Evolutionary conservation across 2,113 vertebrate genomes (phyloP).

Genomic region (Chaetodon auriga): DNA sequence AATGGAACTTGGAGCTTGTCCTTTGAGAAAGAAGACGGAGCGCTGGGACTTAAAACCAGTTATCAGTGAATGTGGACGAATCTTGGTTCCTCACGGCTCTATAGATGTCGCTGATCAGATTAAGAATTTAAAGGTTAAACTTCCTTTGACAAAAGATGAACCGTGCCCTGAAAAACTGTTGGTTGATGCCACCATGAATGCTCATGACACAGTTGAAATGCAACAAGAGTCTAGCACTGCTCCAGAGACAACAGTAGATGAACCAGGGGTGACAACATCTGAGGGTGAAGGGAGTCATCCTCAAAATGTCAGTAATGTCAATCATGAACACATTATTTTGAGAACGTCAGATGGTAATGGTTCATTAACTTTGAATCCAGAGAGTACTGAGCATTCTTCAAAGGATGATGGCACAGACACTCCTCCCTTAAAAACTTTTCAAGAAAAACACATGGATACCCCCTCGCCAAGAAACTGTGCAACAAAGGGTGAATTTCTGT

Average conservation of each 20-base stretch:
- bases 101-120: slow-evolving; percentile 43
- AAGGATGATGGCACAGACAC: slow-evolving; percentile 6
- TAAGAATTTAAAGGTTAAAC: slow-evolving; percentile 47
- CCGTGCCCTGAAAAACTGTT: slow-evolving; percentile 26
- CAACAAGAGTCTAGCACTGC: slow-evolving; percentile 11
- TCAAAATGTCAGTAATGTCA: not conserved
- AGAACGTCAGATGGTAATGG: not conserved
- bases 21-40: slow-evolving; percentile 74
- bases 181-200: slow-evolving; percentile 14
- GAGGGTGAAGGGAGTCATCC: slow-evolving; percentile 3
- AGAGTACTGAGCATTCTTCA: slow-evolving; percentile 8
- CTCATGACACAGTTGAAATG: not conserved
- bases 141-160: slow-evolving; percentile 11
- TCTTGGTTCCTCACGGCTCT: slow-evolving; percentile 83
- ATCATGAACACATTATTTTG: slow-evolving; percentile 18
- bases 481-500: slow-evolving; percentile 52
- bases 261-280: not conserved
- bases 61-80: slow-evolving; percentile 80
- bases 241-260: not conserved
- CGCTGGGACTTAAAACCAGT: slow-evolving; percentile 82
- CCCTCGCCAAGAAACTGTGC: slow-evolving; percentile 19
- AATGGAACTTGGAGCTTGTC: slow-evolving; percentile 37
- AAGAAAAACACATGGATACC: slow-evolving; percentile 21
- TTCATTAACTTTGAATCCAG: slow-evolving; percentile 14
- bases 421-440: slow-evolving; percentile 9